Evolutionary conservation across 2,113 vertebrate species (phyloP).

Genomic region (Saccopteryx bilineata): DNA sequence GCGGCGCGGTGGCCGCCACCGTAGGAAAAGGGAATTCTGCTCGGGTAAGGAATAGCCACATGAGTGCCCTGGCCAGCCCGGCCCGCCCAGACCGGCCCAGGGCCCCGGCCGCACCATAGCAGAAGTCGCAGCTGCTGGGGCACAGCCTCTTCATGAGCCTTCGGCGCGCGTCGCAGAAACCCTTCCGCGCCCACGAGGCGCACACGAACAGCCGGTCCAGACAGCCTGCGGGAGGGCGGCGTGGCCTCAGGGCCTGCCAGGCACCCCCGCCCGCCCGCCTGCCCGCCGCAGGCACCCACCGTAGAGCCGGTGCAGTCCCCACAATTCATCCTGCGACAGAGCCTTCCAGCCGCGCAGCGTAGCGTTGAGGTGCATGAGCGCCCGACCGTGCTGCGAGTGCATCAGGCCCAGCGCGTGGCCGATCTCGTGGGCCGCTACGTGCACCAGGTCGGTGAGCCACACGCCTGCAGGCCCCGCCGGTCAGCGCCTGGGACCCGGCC

Average conservation of each 20-base stretch:
- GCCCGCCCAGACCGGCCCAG: neutral
- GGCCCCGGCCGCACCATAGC: conserved; percentile 91
- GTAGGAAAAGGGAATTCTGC: conserved; percentile 97
- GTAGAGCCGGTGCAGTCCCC: conserved; percentile 96
- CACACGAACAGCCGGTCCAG: conserved; percentile 95
- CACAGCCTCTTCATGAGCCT: conserved; percentile 97
- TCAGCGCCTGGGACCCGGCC: neutral
- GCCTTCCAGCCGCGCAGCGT: conserved; percentile 94
- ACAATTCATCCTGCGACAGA: conserved; percentile 97
- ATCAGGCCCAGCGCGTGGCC: conserved; percentile 97
- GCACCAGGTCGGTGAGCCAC: conserved; percentile 98
- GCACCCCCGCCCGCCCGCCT: rapidly evolving
- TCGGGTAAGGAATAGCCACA: rapidly evolving
- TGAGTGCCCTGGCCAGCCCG: neutral
- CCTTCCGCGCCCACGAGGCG: conserved; percentile 92
- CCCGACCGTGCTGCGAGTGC: conserved; percentile 94
- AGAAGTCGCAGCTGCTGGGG: conserved; percentile 97
- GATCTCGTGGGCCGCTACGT: conserved; percentile 97
- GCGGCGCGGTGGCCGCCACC: conserved; percentile 89
- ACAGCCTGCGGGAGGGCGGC: conserved; percentile 89
- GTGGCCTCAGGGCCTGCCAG: rapidly evolving
- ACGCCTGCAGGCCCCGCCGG: conserved; percentile 88
- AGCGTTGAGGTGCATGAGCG: conserved; percentile 98
- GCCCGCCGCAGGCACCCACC: conserved; percentile 86
- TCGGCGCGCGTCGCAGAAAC: conserved; percentile 93